These are phyloP conservation scores for Eupleurogrammus muticus DNA, from an alignment of 2,797 vertebrate species.

Conservation along the genomic window DNA sequence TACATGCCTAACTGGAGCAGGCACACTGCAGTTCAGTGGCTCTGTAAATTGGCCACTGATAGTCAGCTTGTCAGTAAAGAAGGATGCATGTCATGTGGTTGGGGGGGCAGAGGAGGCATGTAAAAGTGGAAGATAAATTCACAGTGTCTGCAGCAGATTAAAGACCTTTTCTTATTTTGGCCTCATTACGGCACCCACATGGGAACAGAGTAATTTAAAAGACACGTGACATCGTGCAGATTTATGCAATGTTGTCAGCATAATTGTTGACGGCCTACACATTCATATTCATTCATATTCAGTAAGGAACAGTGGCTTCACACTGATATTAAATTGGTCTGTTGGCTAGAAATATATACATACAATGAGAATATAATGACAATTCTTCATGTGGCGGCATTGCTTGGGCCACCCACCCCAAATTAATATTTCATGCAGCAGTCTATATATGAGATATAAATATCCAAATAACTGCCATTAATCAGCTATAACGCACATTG, in stretches of 20 bases:
- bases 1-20: background rate
- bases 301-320: background rate
- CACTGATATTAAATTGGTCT: conserved; percentile 14
- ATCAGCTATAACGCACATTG: background rate
- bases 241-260: conserved; percentile 3
- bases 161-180: background rate
- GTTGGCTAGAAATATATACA: conserved; percentile 9
- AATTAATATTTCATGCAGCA: background rate
- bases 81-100: background rate
- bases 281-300: conserved; percentile 22
- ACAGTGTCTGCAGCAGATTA: background rate
- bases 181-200: background rate
- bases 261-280: conserved; percentile 22
- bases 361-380: conserved; percentile 11
- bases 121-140: too few relatives aligned
- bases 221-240: background rate
- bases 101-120: too few relatives aligned
- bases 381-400: conserved; percentile 15
- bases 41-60: background rate
- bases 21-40: too few relatives aligned
- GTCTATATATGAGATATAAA: conserved; percentile 4
- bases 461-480: conserved; percentile 22
- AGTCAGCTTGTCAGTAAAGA: background rate
- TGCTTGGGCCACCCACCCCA: background rate
- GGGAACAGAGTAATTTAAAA: background rate